A percentile compares a stretch with the other conserved stretches of the same genome.
These are phyloP conservation scores for Drosophila obscura DNA, from an alignment of 1,140 invertebrate species.

Conservation along the genomic window DNA sequence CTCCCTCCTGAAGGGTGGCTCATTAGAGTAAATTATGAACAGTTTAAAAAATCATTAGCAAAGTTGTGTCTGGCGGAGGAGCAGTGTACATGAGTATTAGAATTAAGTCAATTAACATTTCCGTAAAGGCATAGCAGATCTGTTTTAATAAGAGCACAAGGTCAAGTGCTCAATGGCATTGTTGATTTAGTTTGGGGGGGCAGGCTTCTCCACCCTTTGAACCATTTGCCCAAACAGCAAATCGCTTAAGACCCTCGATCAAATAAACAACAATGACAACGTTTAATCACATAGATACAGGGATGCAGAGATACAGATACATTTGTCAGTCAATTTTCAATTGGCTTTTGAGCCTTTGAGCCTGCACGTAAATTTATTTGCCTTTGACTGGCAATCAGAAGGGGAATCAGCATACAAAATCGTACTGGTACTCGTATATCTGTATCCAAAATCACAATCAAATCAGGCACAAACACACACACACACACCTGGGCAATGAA, in stretches of 20 bases:
- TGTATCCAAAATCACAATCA: slow-evolving; percentile 49
- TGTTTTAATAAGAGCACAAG: slow-evolving; percentile 16
- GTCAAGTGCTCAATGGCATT: slow-evolving; percentile 29
- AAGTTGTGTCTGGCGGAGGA: slow-evolving; percentile 1
- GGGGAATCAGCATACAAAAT: slow-evolving; percentile 34
- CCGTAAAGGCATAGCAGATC: slow-evolving; percentile 7
- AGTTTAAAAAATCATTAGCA: slow-evolving; percentile 63
- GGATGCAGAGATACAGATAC: slow-evolving; percentile 16
- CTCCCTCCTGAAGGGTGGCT: slow-evolving; percentile 4
- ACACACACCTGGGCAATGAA: slow-evolving; percentile 57
- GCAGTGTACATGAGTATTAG: slow-evolving; percentile 5
- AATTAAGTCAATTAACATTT: slow-evolving; percentile 10
- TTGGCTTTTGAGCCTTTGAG: slow-evolving; percentile 72
- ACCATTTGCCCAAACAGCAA: slow-evolving; percentile 23
- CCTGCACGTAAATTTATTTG: slow-evolving; percentile 75
- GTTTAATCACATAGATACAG: not conserved
- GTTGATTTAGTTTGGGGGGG: slow-evolving; percentile 3
- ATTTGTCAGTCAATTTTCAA: slow-evolving; percentile 78
- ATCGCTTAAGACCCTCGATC: slow-evolving; percentile 43
- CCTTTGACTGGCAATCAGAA: slow-evolving; percentile 56
- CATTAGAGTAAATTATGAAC: slow-evolving; percentile 62
- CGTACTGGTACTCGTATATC: slow-evolving; percentile 10
- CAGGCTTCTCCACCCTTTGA: not conserved
- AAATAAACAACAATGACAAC: slow-evolving; percentile 12
- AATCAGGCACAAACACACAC: slow-evolving; percentile 33